Conservation (phyloP, 2,113 vertebrate genomes). For the Paedocypris sp. region DNA sequence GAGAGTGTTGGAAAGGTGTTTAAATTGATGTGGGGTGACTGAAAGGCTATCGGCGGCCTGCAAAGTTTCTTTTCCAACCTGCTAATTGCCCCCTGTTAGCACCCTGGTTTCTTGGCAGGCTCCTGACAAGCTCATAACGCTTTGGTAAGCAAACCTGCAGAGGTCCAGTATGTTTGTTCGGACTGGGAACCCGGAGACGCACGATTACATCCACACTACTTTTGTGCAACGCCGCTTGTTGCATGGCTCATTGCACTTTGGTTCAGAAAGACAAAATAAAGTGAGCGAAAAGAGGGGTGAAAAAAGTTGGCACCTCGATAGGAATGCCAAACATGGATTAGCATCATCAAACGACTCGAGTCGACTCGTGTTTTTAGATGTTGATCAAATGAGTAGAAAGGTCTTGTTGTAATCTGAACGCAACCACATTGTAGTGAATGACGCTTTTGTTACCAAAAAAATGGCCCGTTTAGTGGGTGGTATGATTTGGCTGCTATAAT, state of each 20-base stretch:
- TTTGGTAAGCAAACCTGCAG: slow-evolving; percentile 10
- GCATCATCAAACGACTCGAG: not conserved
- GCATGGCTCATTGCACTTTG: not conserved
- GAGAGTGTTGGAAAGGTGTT: not conserved
- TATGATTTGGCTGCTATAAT: slow-evolving; percentile 13
- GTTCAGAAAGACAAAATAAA: not conserved
- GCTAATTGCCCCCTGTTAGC: slow-evolving; percentile 49
- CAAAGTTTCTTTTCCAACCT: slow-evolving; percentile 35
- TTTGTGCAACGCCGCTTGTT: not conserved
- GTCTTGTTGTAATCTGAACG: slow-evolving; percentile 5
- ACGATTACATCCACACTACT: not conserved
- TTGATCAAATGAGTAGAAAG: not conserved
- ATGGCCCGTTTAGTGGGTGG: slow-evolving; percentile 14
- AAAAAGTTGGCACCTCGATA: not conserved
- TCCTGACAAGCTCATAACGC: slow-evolving; percentile 11
- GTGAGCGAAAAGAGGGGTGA: not conserved
- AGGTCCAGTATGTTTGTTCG: not conserved
- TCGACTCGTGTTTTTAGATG: not conserved
- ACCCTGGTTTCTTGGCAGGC: slow-evolving; percentile 9
- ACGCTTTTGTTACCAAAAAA: slow-evolving; percentile 5
- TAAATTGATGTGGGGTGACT: slow-evolving; percentile 4
- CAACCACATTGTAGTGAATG: slow-evolving; percentile 7
- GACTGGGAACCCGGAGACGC: not conserved
- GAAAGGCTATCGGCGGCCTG: not conserved
- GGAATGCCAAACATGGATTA: not conserved